Evolutionary conservation across 64 coral and sea anemone species (phyloP), one percentile per base, ranked within the genome.

Genomic region (Dendrophyllia cribrosa): DNA sequence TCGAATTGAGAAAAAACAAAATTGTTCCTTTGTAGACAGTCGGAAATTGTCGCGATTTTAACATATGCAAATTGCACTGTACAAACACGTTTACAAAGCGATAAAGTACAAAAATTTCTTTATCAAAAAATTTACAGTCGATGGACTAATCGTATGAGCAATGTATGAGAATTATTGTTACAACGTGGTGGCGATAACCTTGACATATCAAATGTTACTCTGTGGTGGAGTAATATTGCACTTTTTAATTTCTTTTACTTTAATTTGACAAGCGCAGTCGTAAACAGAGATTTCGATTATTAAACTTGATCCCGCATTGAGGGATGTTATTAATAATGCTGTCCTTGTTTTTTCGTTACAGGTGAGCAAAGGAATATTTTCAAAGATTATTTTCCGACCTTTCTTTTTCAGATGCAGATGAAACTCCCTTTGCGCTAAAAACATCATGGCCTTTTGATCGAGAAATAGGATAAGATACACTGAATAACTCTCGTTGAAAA

Each of bases 11-110:
- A 5, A 16, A 62, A n/a, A 50, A 63, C 24, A 67, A 83, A 66
- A 50, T 49, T 19, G 6, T 5, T 83, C 20, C 79, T 83, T 83
- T 67, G 46, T 19, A 43, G 59, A 52, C 76, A 52, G 78, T 63
- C 59, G 58, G 78, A 60, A 63, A 64, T 82, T 13, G 26, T 19
- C 26, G 58, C 14, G 25, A n/a, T 43, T 63, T 43, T 46, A 59
- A 7, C 61, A 66, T 50, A 83, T 83, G 80, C 61, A 50, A 66
- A 66, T 49, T 43, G 16, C 61, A 21, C 20, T 47, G 19, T 21
- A 66, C 19, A 66, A 67, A 48, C 59, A 64, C 19, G 16, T 12
- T 64, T 66, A 15, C 44, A 50, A 83, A 49, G 62, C 14, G 45
- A 66, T 83, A 50, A 83, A 50, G 9, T 23, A 25, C 13, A 64